Base-by-base conservation (phyloP, 2,113 vertebrate genomes). In the Ceyx cyanopectus region DNA sequence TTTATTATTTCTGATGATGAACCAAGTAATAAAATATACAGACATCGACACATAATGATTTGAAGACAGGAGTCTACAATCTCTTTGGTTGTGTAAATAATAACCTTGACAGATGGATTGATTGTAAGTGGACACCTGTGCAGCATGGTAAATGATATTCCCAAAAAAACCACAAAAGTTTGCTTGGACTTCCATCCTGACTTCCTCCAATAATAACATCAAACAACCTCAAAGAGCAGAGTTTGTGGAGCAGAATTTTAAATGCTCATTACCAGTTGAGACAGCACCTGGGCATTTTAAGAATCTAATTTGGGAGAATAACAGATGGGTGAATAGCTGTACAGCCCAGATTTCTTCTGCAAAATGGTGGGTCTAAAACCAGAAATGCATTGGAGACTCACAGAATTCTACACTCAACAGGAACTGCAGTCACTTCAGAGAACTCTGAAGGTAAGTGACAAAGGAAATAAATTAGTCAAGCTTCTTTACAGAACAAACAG, bases 211-310 rank as follows among this genome's bases (percentile, higher is more conserved):
- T 75, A 94, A 62, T 27, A 68, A 75, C 24, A 43, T 74, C 40
- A 72, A 78, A 72, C 81, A 54, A 53, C 48, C 2, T 5, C 32
- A 66, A 88, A 41, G 57, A 81, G 7, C 18, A 30, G 27, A n/a
- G 50, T 68, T 50, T 84, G 34, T 69, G 58, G 34, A 96, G 50
- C 18, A 78, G 83, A 92, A 94, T 90, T 90, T 93, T 62, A 92
- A 76, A 67, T 48, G n/a, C n/a, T 77, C 26, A 78, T 92, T 86
- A 68, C 9, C 16, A 32, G 65, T 94, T 92, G 60, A 75, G 34
- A 57, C 43, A 45, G n/a, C 50, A 81, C 41, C 45, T 53, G 93
- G 46, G 68, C 41, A 40, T 76, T 83, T 82, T 73, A 73, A 73
- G 32, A 73, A 56, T 65, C 50, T 73, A 68, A 82, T 90, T 18